Evolutionary conservation across 2,797 vertebrate genomes (phyloP).

Genomic region (Toxotes lorentzi): DNA sequence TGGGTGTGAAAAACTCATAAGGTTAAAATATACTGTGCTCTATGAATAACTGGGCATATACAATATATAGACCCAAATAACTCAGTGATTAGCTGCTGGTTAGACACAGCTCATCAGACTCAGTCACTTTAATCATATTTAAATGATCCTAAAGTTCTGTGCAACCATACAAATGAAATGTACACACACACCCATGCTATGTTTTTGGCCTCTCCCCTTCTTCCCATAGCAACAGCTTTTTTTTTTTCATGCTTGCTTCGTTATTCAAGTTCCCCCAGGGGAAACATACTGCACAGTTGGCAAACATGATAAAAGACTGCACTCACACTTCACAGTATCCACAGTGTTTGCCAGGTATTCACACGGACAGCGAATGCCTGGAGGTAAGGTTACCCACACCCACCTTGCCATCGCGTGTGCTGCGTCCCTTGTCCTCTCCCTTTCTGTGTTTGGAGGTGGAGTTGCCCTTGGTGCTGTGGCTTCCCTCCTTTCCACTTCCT

Average conservation of each 20-base stretch:
- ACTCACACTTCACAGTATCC: neutral
- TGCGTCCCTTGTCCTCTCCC: conserved; percentile 91
- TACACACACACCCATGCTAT: neutral
- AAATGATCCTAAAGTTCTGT: neutral
- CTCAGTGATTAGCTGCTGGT: conserved; percentile 4
- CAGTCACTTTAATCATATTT: neutral
- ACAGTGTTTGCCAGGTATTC: conserved; percentile 28
- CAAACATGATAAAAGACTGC: conserved; percentile 38
- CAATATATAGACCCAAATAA: neutral
- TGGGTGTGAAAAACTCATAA: conserved; percentile 4
- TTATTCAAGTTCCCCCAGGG: conserved; percentile 8
- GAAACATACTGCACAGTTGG: conserved; percentile 21
- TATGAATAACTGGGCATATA: neutral
- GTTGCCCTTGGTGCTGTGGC: conserved; percentile 88
- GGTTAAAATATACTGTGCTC: neutral
- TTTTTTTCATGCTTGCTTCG: neutral
- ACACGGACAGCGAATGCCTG: neutral
- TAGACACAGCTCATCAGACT: neutral
- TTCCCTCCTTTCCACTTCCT: conserved; percentile 89
- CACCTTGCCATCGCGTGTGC: conserved; percentile 92
- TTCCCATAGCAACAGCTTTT: conserved; percentile 1
- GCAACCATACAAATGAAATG: neutral
- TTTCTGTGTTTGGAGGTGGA: conserved; percentile 92
- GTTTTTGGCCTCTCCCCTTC: neutral
- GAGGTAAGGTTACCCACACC: neutral